Evolutionary conservation across 2,797 vertebrate genomes (phyloP).

Genomic region (Simalia tracyae): DNA sequence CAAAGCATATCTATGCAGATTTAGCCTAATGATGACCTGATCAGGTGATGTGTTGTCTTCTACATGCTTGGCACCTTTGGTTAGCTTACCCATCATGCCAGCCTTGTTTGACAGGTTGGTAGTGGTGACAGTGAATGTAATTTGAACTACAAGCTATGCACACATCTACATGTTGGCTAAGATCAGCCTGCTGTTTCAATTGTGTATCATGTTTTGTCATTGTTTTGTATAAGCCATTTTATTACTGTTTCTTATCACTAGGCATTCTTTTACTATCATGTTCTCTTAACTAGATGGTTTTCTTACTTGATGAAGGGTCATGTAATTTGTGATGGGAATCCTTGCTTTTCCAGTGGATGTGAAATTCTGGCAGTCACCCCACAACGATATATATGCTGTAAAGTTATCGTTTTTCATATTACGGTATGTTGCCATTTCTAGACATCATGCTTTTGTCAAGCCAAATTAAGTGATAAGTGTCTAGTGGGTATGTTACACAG

Average conservation of each 20-base stretch:
- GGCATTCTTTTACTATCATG: background rate
- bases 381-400: background rate
- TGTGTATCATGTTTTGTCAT: background rate
- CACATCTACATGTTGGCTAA: background rate
- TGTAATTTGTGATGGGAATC: background rate
- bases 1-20: background rate
- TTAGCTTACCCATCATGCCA: background rate
- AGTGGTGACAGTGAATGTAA: background rate
- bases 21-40: background rate
- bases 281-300: conserved; percentile 3
- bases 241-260: background rate
- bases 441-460: background rate
- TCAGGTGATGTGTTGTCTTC: background rate
- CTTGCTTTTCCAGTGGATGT: background rate
- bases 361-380: background rate
- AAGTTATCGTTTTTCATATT: background rate
- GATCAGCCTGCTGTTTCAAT: background rate
- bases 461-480: background rate
- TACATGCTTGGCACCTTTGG: background rate
- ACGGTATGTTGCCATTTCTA: background rate
- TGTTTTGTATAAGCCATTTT: background rate
- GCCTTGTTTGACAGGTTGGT: background rate
- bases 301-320: background rate
- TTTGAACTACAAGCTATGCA: background rate
- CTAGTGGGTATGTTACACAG: background rate